Evolutionary conservation across 2,888 invertebrate species (phyloP), one percentile per base, ranked within the genome.

Genomic region (Sericinus montela): DNA sequence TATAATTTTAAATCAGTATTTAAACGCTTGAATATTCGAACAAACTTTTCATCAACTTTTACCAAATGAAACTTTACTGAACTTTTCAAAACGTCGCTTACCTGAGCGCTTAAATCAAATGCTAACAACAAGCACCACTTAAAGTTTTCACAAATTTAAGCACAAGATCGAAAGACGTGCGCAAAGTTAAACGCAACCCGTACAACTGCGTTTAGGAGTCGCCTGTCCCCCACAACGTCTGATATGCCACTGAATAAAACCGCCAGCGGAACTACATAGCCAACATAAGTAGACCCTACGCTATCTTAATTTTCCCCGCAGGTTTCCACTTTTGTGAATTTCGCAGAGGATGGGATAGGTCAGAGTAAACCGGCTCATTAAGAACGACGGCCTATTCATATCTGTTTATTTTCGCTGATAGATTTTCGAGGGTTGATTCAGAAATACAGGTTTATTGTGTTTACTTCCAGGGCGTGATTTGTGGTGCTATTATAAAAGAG

Each of bases 351-450:
- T 10, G 42, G 23, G 30, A 42, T 6, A 37, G 41, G 5, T 48
- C 48, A 37, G 14, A 37, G n/a, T 14, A 23, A 13, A 14, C 23
- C 30, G 48, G 48, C 30, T 48, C 37, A 42, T 42, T 37, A 37
- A 8, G 8, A 25, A 8, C 25, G 25, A 25, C 8, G 41, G 14
- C 29, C 47, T 11, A 25, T 36, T 42, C 42, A n/a, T 8, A 23
- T 36, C 30, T 42, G 48, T 48, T 42, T 48, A 42, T 42, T 29
- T 37, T 23, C 41, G 42, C 23, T 40, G 46, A 37, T 48, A 42
- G 42, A 48, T 48, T 48, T 48, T 35, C 41, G 36, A 41, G 41
- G n/a, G 36, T 19, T 15, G 42, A 30, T 23, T 30, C 16, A 41
- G 30, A 19, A 30, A 48, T 30, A 16, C 8, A 25, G 25, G 25